These are phyloP conservation scores for Bradypus variegatus DNA, from an alignment of 2,797 vertebrate species.

Conservation along the genomic window DNA sequence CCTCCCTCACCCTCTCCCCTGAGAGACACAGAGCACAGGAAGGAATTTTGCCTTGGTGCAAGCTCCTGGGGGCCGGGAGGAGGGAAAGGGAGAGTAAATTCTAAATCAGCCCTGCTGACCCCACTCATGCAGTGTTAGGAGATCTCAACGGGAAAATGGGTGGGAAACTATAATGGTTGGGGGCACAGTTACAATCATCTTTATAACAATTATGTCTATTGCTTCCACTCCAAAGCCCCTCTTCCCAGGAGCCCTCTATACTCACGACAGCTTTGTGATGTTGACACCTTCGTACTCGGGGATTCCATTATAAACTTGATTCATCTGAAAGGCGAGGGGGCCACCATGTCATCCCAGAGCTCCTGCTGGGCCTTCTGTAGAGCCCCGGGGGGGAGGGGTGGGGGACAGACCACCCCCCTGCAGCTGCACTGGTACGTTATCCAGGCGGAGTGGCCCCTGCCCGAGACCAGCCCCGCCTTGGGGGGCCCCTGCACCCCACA, in stretches of 20 bases:
- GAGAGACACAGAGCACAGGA: neutral
- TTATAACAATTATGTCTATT: neutral
- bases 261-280: conserved; percentile 40
- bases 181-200: neutral
- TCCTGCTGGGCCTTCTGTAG: neutral
- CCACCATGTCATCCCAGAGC: neutral
- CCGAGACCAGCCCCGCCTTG: neutral
- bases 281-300: conserved; percentile 23
- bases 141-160: neutral
- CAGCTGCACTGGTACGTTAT: neutral
- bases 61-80: no score
- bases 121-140: neutral
- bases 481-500: accelerated
- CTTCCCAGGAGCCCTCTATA: neutral
- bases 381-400: neutral
- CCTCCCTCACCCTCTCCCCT: neutral
- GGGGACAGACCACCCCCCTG: no score
- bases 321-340: conserved; percentile 50
- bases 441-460: neutral
- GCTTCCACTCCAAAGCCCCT: neutral
- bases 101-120: neutral
- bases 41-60: no score
- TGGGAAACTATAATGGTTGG: neutral
- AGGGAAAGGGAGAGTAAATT: no score
- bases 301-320: accelerated